Percentiles rank a stretch among this genome's conserved stretches.
phyloP scores from a whole-genome alignment of 2,797 vertebrate genomes.

The Acrossocheilus wenchowensis region DNA sequence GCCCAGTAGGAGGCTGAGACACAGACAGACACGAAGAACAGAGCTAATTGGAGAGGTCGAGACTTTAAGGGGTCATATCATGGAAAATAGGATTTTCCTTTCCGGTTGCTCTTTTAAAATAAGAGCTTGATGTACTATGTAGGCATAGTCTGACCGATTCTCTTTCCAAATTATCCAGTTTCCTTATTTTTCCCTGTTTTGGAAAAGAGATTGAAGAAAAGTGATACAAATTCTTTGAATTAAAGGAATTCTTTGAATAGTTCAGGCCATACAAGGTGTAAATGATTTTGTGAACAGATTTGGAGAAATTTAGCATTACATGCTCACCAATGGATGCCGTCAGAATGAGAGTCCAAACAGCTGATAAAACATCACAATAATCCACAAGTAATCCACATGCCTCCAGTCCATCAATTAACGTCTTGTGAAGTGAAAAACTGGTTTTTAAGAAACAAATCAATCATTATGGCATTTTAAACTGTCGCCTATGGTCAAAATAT shows the following conservation, averaged over 20 bases:
- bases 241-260: neutral
- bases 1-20: neutral
- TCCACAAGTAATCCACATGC: neutral
- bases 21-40: constrained; percentile 15
- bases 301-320: neutral
- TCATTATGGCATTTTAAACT: too few species aligned
- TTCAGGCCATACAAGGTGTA: neutral
- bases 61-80: neutral
- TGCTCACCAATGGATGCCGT: neutral
- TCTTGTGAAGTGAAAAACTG: too few species aligned
- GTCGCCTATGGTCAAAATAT: too few species aligned
- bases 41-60: constrained; percentile 17
- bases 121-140: neutral
- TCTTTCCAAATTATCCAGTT: neutral
- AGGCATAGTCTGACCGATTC: neutral
- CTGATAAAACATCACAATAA: neutral
- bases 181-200: neutral
- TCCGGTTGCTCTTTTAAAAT: neutral
- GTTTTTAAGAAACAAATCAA: too few species aligned
- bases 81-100: neutral
- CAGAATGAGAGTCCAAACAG: neutral
- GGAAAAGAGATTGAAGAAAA: neutral
- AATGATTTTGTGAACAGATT: neutral
- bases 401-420: neutral
- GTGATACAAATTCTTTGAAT: neutral